Percentiles rank a stretch among this genome's conserved stretches.
phyloP scores from a whole-genome alignment of 2,888 invertebrate genomes.

The Aphrophora alni region DNA sequence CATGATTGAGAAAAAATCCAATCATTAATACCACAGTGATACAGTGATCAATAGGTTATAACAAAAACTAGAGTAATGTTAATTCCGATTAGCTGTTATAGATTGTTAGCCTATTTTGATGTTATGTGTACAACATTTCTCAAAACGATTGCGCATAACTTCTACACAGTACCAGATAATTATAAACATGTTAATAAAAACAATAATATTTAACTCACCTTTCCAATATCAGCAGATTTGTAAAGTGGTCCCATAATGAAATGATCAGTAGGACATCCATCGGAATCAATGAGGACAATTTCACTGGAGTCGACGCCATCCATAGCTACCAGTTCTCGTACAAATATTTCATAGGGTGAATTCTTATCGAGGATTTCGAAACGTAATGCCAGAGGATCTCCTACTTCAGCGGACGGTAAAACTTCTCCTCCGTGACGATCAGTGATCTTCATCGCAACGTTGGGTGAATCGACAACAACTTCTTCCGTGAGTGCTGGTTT shows the following conservation, averaged over 20 bases:
- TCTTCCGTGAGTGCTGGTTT: slow-evolving; percentile 86
- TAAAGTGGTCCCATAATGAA: slow-evolving; percentile 93
- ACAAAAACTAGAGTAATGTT: too few species aligned
- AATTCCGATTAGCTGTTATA: too few species aligned
- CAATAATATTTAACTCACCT: too few species aligned
- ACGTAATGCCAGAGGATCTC: slow-evolving; percentile 87
- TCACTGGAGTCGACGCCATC: slow-evolving; percentile 93
- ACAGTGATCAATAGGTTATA: too few species aligned
- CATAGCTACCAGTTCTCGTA: slow-evolving; percentile 92
- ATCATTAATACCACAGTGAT: too few species aligned
- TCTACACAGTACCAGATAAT: too few species aligned
- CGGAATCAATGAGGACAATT: slow-evolving; percentile 88
- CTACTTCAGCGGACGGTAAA: slow-evolving; percentile 88
- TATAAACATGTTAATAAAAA: too few species aligned
- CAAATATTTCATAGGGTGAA: slow-evolving; percentile 95
- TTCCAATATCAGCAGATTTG: slow-evolving; percentile 79
- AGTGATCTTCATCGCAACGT: slow-evolving; percentile 93
- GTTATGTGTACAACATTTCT: too few species aligned
- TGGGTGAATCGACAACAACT: slow-evolving; percentile 88
- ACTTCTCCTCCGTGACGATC: slow-evolving; percentile 83
- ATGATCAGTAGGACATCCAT: slow-evolving; percentile 92
- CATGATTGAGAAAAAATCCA: too few species aligned
- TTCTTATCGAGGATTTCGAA: slow-evolving; percentile 93
- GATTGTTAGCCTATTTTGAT: too few species aligned
- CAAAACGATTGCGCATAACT: too few species aligned